phyloP scores from a whole-genome alignment of 1,140 invertebrate genomes.

The Leucophenga varia region DNA sequence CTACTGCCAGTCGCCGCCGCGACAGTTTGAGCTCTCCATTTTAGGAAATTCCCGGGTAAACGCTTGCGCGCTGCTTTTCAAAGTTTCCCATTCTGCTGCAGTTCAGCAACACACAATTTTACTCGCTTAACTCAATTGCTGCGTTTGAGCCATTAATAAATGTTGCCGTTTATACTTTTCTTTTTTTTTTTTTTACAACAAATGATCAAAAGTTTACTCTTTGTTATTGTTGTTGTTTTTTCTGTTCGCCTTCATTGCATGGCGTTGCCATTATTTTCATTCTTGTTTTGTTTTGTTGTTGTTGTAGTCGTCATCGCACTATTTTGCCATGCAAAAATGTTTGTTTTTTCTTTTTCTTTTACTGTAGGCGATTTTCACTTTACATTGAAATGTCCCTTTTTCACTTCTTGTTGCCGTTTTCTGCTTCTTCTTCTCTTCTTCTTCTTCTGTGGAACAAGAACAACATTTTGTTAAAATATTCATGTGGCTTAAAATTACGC shows the following conservation, averaged over 20 bases:
- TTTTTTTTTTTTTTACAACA: too few species aligned
- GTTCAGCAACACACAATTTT: conserved; percentile 21
- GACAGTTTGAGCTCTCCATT: not conserved
- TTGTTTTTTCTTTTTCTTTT: too few species aligned
- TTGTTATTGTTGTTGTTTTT: conserved; percentile 18
- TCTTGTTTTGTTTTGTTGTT: too few species aligned
- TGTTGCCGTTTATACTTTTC: conserved; percentile 36
- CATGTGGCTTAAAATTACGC: too few species aligned
- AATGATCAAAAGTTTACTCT: too few species aligned
- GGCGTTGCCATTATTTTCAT: conserved; percentile 14
- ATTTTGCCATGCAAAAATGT: too few species aligned
- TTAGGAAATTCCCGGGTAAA: conserved; percentile 52
- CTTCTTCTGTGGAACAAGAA: too few species aligned
- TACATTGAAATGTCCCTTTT: conserved; percentile 34
- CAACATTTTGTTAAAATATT: too few species aligned
- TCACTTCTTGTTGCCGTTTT: conserved; percentile 2
- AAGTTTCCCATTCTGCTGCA: conserved; percentile 4
- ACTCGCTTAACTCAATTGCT: too few species aligned
- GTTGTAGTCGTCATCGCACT: too few species aligned
- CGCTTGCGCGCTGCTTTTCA: conserved; percentile 42
- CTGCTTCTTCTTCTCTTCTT: not conserved
- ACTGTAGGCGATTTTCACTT: too few species aligned
- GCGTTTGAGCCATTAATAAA: conserved; percentile 49
- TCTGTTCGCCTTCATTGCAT: conserved; percentile 15
- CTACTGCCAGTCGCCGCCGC: too few species aligned